A percentile compares a stretch with the other conserved stretches of the same genome.
Conservation (phyloP, 2,797 vertebrate genomes). For the Sternarchorhynchus goeldii region DNA sequence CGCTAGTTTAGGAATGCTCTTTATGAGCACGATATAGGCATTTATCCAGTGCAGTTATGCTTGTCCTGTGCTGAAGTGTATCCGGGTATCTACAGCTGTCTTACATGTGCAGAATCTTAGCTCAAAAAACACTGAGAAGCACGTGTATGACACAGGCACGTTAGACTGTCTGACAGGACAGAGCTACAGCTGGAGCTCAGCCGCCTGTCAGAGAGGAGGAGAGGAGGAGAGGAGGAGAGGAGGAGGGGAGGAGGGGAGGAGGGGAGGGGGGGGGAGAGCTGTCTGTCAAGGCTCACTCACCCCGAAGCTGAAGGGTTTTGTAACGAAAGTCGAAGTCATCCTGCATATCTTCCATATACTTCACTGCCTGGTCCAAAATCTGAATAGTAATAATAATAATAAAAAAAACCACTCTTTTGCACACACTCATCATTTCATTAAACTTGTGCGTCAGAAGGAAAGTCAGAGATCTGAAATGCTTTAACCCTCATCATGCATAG, state of each 20-base stretch:
- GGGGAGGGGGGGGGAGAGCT: neutral
- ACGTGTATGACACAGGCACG: no score
- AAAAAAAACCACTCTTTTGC: conserved; percentile 17
- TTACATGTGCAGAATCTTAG: no score
- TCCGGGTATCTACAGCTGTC: no score
- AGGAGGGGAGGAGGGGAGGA: neutral
- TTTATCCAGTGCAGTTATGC: no score
- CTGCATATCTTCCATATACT: conserved; percentile 94
- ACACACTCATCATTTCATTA: conserved; percentile 32
- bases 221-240: neutral
- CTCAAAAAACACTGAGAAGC: no score
- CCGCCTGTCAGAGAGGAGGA: no score
- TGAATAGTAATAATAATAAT: conserved; percentile 59
- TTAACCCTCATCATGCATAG: no score
- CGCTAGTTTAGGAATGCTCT: neutral
- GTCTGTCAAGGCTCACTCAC: conserved; percentile 73
- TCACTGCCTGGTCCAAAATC: conserved; percentile 94
- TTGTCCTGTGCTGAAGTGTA: neutral
- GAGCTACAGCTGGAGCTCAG: no score
- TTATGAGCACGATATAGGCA: no score
- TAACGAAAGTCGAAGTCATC: conserved; percentile 98
- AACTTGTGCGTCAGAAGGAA: neutral
- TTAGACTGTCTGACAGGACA: no score
- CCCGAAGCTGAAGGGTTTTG: conserved; percentile 93
- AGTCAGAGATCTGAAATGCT: no score